Percentiles rank a stretch among this genome's conserved stretches.
Conservation (phyloP, 2,113 vertebrate genomes). For the Noturus placidus region DNA sequence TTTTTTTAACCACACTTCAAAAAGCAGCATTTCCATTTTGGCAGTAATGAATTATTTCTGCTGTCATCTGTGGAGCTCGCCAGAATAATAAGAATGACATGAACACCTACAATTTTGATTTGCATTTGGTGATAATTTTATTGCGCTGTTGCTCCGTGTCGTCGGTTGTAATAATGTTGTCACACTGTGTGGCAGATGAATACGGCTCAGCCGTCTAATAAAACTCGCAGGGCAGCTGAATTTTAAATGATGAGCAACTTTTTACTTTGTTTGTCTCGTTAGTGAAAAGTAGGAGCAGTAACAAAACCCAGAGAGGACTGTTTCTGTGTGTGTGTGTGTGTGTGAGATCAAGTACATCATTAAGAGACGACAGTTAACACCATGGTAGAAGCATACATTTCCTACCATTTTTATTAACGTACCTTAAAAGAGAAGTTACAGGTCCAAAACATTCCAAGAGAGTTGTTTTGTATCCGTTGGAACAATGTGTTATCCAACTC, state of each 20-base stretch:
- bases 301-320: not conserved
- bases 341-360: not conserved
- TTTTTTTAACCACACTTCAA: conserved; percentile 11
- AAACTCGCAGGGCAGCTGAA: conserved; percentile 45
- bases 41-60: conserved; percentile 64
- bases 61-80: conserved; percentile 50
- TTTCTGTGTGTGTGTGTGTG: not conserved
- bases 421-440: no score
- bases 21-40: conserved; percentile 61
- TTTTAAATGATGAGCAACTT: conserved; percentile 38
- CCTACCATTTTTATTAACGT: no score
- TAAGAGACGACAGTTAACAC: not conserved
- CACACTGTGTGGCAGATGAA: conserved; percentile 46
- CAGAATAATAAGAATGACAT: conserved; percentile 46
- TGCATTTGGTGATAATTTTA: conserved; percentile 54
- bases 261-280: not conserved
- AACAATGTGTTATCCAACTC: not conserved
- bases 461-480: not conserved
- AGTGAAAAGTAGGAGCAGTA: not conserved
- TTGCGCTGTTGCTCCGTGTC: not conserved
- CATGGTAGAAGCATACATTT: no score
- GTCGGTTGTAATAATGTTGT: conserved; percentile 50
- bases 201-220: conserved; percentile 56
- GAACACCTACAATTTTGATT: conserved; percentile 55
- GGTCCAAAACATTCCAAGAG: no score